Evolutionary conservation across 2,113 vertebrate species (phyloP).

Genomic region (Cynopterus brachyotis): DNA sequence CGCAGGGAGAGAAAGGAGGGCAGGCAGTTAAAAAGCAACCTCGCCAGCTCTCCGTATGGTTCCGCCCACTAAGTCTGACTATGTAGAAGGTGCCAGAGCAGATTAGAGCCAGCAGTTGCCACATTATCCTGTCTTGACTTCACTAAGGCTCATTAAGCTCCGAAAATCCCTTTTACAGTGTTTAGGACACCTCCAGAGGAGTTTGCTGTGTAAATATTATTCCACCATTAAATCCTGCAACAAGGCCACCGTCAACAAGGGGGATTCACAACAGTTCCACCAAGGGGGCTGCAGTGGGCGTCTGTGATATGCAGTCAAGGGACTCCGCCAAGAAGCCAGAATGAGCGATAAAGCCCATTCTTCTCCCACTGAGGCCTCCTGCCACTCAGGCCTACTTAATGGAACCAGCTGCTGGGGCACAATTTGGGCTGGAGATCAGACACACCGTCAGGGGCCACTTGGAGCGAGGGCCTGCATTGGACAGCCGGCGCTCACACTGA

Average conservation of each 20-base stretch:
- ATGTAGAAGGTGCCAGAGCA: conserved; percentile 83
- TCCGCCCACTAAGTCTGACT: conserved; percentile 18
- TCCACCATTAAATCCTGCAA: conserved; percentile 84
- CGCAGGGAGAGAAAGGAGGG: fast-evolving
- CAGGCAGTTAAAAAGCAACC: neutral
- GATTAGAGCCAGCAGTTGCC: conserved; percentile 84
- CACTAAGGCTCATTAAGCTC: conserved; percentile 84
- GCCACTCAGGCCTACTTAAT: conserved; percentile 88
- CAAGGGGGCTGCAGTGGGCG: conserved; percentile 62
- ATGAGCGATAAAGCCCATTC: conserved; percentile 83
- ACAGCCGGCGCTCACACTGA: conserved; percentile 78
- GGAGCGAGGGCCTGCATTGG: conserved; percentile 80
- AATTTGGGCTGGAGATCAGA: conserved; percentile 85
- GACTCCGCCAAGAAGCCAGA: conserved; percentile 84
- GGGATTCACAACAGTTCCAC: conserved; percentile 76
- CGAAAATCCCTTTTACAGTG: conserved; percentile 85
- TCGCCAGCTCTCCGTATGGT: neutral
- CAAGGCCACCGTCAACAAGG: conserved; percentile 84
- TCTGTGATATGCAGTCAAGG: conserved; percentile 82
- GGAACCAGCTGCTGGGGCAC: conserved; percentile 85
- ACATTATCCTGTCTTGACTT: conserved; percentile 85
- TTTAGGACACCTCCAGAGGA: conserved; percentile 86
- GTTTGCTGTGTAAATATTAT: conserved; percentile 88
- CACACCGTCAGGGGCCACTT: conserved; percentile 85
- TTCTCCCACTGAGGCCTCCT: conserved; percentile 85